A percentile compares a stretch with the other conserved stretches of the same genome.
Conservation (phyloP, 2,888 invertebrate genomes). For the Neria commutata region DNA sequence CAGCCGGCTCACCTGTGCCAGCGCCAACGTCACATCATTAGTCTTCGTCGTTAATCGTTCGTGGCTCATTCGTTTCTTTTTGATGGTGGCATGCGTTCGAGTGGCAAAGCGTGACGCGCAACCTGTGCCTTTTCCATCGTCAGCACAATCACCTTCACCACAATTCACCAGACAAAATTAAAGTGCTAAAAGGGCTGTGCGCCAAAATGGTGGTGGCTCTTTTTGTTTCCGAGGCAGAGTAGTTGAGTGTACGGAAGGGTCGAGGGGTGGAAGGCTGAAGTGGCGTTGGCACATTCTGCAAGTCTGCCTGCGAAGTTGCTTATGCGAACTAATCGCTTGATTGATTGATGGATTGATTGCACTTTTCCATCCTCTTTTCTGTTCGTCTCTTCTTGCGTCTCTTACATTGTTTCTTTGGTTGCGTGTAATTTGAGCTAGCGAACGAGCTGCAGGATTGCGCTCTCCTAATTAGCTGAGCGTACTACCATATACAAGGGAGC, state of each 20-base stretch:
- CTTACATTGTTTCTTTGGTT: no score
- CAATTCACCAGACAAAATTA: not conserved
- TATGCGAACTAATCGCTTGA: not conserved
- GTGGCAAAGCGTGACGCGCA: not conserved
- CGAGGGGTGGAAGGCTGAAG: not conserved
- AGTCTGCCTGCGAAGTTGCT: not conserved
- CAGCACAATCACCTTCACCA: not conserved
- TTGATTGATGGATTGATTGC: conserved; percentile 11
- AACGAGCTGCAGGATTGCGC: no score
- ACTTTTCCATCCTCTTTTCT: not conserved
- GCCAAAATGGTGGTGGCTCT: not conserved
- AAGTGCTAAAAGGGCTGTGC: not conserved
- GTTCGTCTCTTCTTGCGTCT: not conserved
- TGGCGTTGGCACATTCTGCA: not conserved
- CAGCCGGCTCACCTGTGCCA: conserved; percentile 21
- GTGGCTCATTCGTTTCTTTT: not conserved
- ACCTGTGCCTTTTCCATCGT: not conserved
- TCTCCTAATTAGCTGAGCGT: no score
- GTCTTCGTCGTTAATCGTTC: not conserved
- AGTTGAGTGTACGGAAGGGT: no score
- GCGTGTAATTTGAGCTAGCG: no score
- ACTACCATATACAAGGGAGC: no score
- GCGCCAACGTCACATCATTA: conserved; percentile 1
- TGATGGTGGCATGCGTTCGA: not conserved
- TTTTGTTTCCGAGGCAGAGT: no score